Base-by-base conservation (phyloP, 2,888 invertebrate species). In the Neria commutata region DNA sequence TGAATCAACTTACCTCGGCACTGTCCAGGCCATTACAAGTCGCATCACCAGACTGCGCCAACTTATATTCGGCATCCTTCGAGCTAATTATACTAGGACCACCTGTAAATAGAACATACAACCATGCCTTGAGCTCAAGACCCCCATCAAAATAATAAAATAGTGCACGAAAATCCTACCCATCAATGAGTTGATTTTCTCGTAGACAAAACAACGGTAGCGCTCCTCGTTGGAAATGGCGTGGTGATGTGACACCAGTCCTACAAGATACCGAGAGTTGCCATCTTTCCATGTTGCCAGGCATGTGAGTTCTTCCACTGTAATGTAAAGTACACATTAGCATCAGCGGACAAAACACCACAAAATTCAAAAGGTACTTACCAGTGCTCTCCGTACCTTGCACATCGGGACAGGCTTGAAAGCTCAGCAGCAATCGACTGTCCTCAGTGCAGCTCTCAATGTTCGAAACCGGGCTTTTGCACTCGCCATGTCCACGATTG, bases 381-480 rank as follows among this genome's bases (percentile, higher is more conserved):
- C 95, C 92, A 74, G 94, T 91, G 79, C 94, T 94, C 79, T 95
- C 95, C 1, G 95, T 92, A 52, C 92, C 94, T 67, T 89, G 88
- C 5, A 95, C 91, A 82, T 95, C 95, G 16, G 94, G 94, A 79
- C 97, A 97, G 5, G 95, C 95, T 80, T 95, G 95, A 82, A 95
- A 96, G 81, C 91, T 91, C 76, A 97, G 89, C 67, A 95, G 86
- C 54, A 96, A 85, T 67, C 92, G 86, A 66, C 94, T 94, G 75
- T 95, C 92, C 80, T 96, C 95, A 1, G 95, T 95, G 82, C 96
- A 97, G 74, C 93, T 92, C 81, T 95, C 95, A 71, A 96, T 92
- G 69, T 93, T 93, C 49, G 95, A 95, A 54, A 91, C 90, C 0
- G 96, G 96, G 72, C 88, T 89, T 67, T 89, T 89, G 83, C 96